Base-by-base conservation (phyloP, 2,888 invertebrate genomes). In the Chaitophorus viminalis region DNA sequence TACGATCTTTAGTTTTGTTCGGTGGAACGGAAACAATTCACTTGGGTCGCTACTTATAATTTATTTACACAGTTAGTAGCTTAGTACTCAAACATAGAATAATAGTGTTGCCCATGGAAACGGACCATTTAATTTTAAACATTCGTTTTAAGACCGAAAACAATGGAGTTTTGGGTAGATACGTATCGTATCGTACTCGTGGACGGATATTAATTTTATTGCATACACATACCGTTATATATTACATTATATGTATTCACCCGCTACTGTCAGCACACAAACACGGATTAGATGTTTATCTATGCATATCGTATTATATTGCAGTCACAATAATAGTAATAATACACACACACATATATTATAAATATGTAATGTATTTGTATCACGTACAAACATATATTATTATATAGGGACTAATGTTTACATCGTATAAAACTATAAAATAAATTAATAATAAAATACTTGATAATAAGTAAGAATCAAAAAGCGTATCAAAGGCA, bases 81-180 rank as follows among this genome's bases (percentile, higher is more conserved):
- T 84, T 75, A 84, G 31, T 39, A 60, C 82, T 82, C 72, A 72
- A 82, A 82, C 72, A 82, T 52, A 82, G 82, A 72, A 82, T 82
- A 72, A 54, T 82, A 82, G 52, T 82, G 82, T 82, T 82, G 82
- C 82, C 33, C 82, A 25, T 82, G 52, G 82, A 82, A 82, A 82
- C 82, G 82, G 82, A 82, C 72, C 82, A 72, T 82, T 82, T 82
- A 72, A 82, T 82, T 82, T 82, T 82, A 82, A 82, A 82, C 82
- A 82, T 82, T 82, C 82, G 82, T 82, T 82, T 82, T 82, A 82
- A 82, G 72, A 82, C 82, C 33, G 33, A 82, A 82, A 52, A 72
- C 82, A 70, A 82, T 70, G 65, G 65, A 31, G 31, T 82, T 70
- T 82, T 31, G 31, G 52, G 82, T 82, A 70, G 70, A 82, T 82